Conservation (phyloP, 2,888 invertebrate genomes). For the Panzeria rudis region DNA sequence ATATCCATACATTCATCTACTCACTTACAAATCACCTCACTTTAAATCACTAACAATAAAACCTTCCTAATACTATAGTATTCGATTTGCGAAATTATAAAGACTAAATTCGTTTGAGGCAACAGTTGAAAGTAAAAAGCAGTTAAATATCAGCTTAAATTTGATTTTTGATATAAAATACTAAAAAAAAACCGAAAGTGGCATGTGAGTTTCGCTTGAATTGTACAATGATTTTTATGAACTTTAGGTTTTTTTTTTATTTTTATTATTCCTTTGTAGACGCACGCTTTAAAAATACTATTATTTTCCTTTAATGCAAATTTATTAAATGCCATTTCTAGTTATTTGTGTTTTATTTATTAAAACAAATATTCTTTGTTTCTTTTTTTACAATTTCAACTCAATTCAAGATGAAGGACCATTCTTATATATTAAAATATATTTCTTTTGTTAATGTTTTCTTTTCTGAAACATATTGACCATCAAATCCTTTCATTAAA, state of each 20-base stretch:
- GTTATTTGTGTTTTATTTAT: constrained; percentile 45
- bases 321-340: constrained; percentile 51
- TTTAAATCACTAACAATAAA: constrained; percentile 28
- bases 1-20: background rate
- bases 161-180: constrained; percentile 42
- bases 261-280: constrained; percentile 72
- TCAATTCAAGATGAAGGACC: constrained; percentile 56
- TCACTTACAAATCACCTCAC: constrained; percentile 19
- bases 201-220: constrained; percentile 80
- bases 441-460: constrained; percentile 56
- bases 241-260: constrained; percentile 28
- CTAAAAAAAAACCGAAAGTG: constrained; percentile 71
- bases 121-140: constrained; percentile 26
- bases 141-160: constrained; percentile 26
- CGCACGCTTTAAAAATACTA: constrained; percentile 78
- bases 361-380: constrained; percentile 42
- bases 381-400: constrained; percentile 54
- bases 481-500: constrained; percentile 71
- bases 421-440: constrained; percentile 45
- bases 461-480: constrained; percentile 70
- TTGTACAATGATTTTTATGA: constrained; percentile 72
- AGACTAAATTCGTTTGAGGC: constrained; percentile 34
- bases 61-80: constrained; percentile 43
- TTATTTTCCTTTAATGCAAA: constrained; percentile 35
- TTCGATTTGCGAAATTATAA: constrained; percentile 20